phyloP scores from a whole-genome alignment of 2,797 vertebrate genomes.

The Austrolebias charrua region DNA sequence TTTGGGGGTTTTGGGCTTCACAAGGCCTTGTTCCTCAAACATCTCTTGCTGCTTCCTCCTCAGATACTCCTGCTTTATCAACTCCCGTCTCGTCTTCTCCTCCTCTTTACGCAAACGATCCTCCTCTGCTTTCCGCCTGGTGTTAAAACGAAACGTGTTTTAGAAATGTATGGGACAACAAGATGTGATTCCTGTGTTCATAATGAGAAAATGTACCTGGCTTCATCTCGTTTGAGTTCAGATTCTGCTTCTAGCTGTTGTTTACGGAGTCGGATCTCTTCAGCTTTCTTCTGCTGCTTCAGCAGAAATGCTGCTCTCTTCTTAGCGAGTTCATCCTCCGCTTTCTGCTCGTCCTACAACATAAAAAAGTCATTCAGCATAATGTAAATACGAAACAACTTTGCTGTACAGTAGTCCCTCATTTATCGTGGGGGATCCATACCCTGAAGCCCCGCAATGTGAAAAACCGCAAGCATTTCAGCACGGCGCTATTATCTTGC shows the following conservation, averaged over 20 bases:
- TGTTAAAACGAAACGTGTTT: constrained; percentile 16
- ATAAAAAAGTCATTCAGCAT: not conserved
- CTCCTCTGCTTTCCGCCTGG: constrained; percentile 93
- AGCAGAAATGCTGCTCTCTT: constrained; percentile 92
- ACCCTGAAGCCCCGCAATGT: no score
- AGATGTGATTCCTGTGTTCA: not conserved
- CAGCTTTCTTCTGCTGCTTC: constrained; percentile 96
- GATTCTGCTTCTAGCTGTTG: constrained; percentile 92
- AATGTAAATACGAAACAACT: not conserved
- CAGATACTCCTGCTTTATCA: constrained; percentile 96
- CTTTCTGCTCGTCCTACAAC: constrained; percentile 87
- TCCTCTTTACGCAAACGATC: constrained; percentile 95
- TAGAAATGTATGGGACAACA: not conserved
- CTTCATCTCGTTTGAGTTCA: constrained; percentile 91
- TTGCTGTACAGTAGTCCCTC: no score
- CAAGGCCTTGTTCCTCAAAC: constrained; percentile 90
- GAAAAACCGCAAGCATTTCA: not conserved
- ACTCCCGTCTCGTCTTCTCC: constrained; percentile 91
- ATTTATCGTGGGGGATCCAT: no score
- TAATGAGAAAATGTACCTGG: constrained; percentile 76
- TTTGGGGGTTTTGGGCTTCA: constrained; percentile 82
- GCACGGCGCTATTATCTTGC: no score
- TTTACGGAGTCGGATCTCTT: constrained; percentile 90
- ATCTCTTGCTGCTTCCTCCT: constrained; percentile 93
- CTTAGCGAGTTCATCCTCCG: constrained; percentile 95